Base-by-base conservation (phyloP, 2,888 invertebrate genomes). In the Taphrorychus bicolor region DNA sequence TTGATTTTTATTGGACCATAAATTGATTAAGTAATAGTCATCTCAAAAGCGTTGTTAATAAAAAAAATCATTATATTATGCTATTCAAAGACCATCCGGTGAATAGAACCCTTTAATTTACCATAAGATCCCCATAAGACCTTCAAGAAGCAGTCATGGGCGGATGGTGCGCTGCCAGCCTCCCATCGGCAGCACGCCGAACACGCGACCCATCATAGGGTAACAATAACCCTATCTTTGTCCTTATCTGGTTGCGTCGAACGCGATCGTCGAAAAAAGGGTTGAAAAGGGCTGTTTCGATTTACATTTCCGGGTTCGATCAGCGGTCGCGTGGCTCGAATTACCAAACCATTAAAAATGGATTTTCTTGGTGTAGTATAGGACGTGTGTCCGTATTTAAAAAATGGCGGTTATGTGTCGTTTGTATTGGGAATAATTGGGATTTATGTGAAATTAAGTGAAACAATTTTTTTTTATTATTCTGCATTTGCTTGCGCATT, bases 311-410 rank as follows among this genome's bases (percentile, higher is more conserved):
- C 56, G 56, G 76, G 73, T 74, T 32, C 2, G 32, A 32, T 32
- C 32, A 11, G 11, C 73, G 78, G 16, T 73, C 79, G 79, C 80
- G 81, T 80, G 81, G 75, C 77, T 72, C 75, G 74, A 73, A 77
- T 79, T 79, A 80, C 74, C 60, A 73, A 71, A 74, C 72, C 73
- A 75, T 77, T 76, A 75, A 75, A 75, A 70, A 76, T 74, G 63
- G 52, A 70, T 77, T 59, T 62, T 52, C 3, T 11, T 23, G 18
- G 52, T 52, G n/a, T 23, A 14, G 21, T 14, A 22, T 21, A 22
- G 21, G 7, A 32, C 24, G 49, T 16, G 21, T 23, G 16, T 75
- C n/a, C n/a, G n/a, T n/a, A n/a, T n/a, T n/a, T n/a, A n/a, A n/a
- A 76, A 78, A 78, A 78, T 78, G 78, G 77, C 75, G 74, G 19